Conservation (phyloP, 2,113 vertebrate genomes). For the Diglossa brunneiventris region DNA sequence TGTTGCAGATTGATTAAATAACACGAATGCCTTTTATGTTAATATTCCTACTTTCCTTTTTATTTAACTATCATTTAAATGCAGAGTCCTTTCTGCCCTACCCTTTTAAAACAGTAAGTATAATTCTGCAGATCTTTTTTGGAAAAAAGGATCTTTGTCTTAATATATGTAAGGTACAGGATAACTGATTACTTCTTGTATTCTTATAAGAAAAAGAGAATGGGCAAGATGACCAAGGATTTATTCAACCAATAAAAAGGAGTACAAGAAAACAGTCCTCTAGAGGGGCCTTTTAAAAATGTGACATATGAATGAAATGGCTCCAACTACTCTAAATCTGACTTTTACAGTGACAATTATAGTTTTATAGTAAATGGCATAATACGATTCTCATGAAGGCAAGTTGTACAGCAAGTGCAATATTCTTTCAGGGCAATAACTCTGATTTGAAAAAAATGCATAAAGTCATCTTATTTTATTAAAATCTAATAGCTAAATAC, state of each 20-base stretch:
- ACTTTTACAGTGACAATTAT: neutral
- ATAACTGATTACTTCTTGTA: neutral
- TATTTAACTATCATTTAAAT: neutral
- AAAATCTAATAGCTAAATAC: neutral
- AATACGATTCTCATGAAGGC: neutral
- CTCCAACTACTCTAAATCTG: neutral
- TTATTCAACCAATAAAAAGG: neutral
- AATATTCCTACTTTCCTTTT: neutral
- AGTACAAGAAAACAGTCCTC: neutral
- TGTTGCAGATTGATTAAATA: neutral
- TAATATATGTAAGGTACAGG: neutral
- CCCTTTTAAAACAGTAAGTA: neutral
- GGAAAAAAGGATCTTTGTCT: neutral
- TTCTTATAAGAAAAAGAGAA: neutral
- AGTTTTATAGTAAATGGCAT: neutral
- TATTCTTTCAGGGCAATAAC: neutral
- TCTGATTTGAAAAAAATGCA: neutral
- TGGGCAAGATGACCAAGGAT: neutral
- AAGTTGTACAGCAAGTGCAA: neutral
- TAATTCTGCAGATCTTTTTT: neutral
- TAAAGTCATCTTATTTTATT: neutral
- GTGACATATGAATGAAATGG: accelerated
- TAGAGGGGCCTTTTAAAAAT: neutral
- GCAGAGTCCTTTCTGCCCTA: neutral
- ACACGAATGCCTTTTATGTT: neutral